A percentile compares a stretch with the other conserved stretches of the same genome.
Conservation (phyloP, 2,888 invertebrate genomes). For the Campoplex nolae region DNA sequence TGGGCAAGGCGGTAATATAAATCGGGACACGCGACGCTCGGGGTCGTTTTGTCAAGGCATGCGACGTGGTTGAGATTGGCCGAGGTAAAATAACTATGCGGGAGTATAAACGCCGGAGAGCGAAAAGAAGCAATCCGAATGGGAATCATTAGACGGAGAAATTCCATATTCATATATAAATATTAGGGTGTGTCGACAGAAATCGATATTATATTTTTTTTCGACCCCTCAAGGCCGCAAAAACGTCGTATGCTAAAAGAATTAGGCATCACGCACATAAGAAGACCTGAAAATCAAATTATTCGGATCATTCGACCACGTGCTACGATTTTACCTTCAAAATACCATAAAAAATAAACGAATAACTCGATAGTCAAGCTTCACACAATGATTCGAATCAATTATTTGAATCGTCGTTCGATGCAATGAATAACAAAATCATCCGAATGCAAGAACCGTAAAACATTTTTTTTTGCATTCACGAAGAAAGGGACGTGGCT, state of each 20-base stretch:
- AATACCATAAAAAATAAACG: too few relatives aligned
- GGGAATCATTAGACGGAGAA: slow-evolving; percentile 67
- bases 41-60: slow-evolving; percentile 37
- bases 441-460: background rate
- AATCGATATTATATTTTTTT: slow-evolving; percentile 5
- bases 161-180: slow-evolving; percentile 32
- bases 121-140: slow-evolving; percentile 66
- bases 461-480: too few relatives aligned
- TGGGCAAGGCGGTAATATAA: slow-evolving; percentile 36
- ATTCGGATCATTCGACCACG: too few relatives aligned
- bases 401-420: background rate
- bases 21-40: slow-evolving; percentile 55
- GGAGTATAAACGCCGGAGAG: slow-evolving; percentile 34
- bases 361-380: too few relatives aligned
- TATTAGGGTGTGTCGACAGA: slow-evolving; percentile 10
- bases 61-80: background rate
- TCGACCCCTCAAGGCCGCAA: too few relatives aligned
- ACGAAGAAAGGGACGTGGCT: background rate
- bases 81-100: background rate
- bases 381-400: background rate
- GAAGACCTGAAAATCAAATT: too few relatives aligned
- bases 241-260: too few relatives aligned
- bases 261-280: too few relatives aligned
- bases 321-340: too few relatives aligned
- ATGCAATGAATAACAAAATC: background rate